phyloP scores from a whole-genome alignment of 2,888 invertebrate genomes.

The Dynastes grantii region DNA sequence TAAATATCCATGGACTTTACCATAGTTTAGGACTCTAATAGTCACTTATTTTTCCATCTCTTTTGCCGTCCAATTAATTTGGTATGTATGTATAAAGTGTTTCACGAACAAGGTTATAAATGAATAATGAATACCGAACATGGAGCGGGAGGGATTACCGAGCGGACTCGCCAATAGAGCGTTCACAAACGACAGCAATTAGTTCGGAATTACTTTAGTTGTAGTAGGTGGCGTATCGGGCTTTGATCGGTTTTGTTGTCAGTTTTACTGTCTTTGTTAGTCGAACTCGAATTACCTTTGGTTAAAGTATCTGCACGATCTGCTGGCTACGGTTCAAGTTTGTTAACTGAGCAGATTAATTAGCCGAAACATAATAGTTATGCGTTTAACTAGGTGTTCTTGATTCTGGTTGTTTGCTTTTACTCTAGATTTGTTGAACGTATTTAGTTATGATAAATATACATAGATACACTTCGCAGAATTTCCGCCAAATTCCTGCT shows the following conservation, averaged over 20 bases:
- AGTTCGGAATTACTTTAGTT: slow-evolving; percentile 34
- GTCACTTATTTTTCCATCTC: too few species aligned
- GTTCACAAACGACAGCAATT: slow-evolving; percentile 39
- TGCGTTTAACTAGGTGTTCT: too few species aligned
- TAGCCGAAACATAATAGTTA: too few species aligned
- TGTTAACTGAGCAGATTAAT: neutral
- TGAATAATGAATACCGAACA: slow-evolving; percentile 15
- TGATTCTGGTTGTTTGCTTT: too few species aligned
- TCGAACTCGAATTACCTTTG: slow-evolving; percentile 25
- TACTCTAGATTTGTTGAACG: too few species aligned
- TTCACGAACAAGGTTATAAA: neutral
- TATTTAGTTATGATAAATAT: too few species aligned
- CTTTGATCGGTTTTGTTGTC: slow-evolving; percentile 29
- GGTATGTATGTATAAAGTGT: neutral
- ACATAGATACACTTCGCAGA: too few species aligned
- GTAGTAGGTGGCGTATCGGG: slow-evolving; percentile 28
- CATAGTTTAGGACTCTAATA: too few species aligned
- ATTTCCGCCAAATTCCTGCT: too few species aligned
- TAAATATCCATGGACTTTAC: too few species aligned
- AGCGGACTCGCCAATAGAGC: slow-evolving; percentile 17
- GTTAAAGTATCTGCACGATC: slow-evolving; percentile 28
- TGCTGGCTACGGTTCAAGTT: slow-evolving; percentile 8
- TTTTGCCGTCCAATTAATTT: neutral
- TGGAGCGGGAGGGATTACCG: slow-evolving; percentile 10
- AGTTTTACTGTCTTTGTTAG: slow-evolving; percentile 39